These are phyloP conservation scores for Amitus sp. DNA, from an alignment of 2,888 invertebrate genomes.

Conservation along the genomic window DNA sequence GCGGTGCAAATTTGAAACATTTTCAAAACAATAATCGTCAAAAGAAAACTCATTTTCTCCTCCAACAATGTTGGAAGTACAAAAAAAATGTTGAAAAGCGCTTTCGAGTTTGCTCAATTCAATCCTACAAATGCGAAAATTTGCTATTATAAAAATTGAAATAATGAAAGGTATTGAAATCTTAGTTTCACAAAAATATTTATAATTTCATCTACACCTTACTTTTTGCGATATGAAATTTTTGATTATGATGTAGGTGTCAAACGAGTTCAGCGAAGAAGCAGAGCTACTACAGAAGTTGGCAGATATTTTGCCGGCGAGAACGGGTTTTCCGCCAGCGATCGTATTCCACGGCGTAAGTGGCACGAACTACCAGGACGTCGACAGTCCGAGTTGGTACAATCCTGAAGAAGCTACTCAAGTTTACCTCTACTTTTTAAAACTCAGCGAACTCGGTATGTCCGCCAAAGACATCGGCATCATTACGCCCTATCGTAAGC, in stretches of 20 bases:
- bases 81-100: no score
- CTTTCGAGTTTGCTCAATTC: no score
- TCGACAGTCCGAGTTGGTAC: slow-evolving; percentile 88
- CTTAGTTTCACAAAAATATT: no score
- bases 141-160: no score
- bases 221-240: no score
- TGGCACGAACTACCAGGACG: slow-evolving; percentile 76
- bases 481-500: slow-evolving; percentile 91
- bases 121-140: no score
- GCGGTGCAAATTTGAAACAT: no score
- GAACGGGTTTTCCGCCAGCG: slow-evolving; percentile 65
- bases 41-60: no score
- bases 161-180: no score
- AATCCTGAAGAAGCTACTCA: slow-evolving; percentile 84
- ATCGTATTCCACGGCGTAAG: slow-evolving; percentile 78
- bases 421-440: slow-evolving; percentile 72
- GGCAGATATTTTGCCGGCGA: slow-evolving; percentile 58
- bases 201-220: no score
- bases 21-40: no score
- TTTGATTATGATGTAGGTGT: slow-evolving; percentile 60
- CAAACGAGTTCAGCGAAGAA: slow-evolving; percentile 63
- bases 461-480: slow-evolving; percentile 82
- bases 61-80: no score
- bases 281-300: slow-evolving; percentile 62
- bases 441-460: slow-evolving; percentile 75